phyloP scores from a whole-genome alignment of 1,140 invertebrate genomes.

The Drosophila navojoa region DNA sequence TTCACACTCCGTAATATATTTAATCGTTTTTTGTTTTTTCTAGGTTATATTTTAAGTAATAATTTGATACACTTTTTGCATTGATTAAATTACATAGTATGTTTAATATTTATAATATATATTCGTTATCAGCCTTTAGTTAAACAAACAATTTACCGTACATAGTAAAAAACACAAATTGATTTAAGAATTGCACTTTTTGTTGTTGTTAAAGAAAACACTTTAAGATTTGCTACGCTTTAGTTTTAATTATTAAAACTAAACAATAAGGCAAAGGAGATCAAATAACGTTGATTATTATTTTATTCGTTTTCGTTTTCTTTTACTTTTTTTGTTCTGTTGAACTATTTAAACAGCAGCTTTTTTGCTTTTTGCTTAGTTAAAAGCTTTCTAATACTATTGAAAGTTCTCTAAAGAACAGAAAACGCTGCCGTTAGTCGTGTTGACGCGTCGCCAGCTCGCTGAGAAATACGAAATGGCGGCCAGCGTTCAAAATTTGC shows the following conservation, averaged over 20 bases:
- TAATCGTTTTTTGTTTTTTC: constrained; percentile 12
- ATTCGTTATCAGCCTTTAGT: constrained; percentile 55
- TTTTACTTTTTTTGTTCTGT: constrained; percentile 1
- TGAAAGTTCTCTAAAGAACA: constrained; percentile 44
- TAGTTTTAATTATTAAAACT: constrained; percentile 12
- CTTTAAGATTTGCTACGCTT: constrained; percentile 19
- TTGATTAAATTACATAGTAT: constrained; percentile 28
- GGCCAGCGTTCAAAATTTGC: constrained; percentile 54
- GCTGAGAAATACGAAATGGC: constrained; percentile 71
- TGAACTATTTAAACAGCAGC: constrained; percentile 18
- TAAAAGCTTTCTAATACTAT: constrained; percentile 62
- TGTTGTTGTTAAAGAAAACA: constrained; percentile 12
- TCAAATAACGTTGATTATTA: constrained; percentile 16
- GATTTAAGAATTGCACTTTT: constrained; percentile 51
- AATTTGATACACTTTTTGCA: constrained; percentile 14
- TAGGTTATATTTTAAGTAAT: constrained; percentile 31
- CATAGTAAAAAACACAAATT: constrained; percentile 32
- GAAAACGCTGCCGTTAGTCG: constrained; percentile 26
- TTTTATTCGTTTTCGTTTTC: constrained; percentile 7
- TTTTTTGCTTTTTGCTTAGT: constrained; percentile 19
- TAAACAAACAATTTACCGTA: constrained; percentile 30
- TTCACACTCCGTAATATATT: constrained; percentile 2
- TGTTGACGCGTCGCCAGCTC: constrained; percentile 68
- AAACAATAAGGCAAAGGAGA: constrained; percentile 46
- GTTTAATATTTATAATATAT: constrained; percentile 22